Evolutionary conservation across 2,797 vertebrate genomes (phyloP).

Genomic region (Phataginus tetradactyla): DNA sequence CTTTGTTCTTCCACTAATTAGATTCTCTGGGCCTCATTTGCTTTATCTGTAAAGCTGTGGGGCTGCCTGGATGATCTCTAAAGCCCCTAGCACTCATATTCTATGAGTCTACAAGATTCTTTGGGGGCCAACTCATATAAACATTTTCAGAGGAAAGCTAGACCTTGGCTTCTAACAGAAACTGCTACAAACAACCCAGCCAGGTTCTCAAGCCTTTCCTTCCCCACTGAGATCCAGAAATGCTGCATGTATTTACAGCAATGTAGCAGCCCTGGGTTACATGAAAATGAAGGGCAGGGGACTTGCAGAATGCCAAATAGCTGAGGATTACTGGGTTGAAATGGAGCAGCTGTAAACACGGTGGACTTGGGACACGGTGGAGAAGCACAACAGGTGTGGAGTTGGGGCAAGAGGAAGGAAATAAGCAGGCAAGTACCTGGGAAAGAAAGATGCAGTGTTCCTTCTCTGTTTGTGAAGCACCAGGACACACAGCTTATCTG

Average conservation of each 20-base stretch:
- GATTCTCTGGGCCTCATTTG: not conserved
- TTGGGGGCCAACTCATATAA: not conserved
- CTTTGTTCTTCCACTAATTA: not conserved
- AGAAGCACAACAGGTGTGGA: not conserved
- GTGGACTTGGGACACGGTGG: not conserved
- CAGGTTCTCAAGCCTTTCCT: not conserved
- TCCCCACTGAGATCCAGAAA: not conserved
- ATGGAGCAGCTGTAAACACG: not conserved
- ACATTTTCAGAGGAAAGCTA: not conserved
- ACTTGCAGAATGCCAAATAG: not conserved
- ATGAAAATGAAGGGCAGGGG: accelerated
- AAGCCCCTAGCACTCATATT: no score
- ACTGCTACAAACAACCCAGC: not conserved
- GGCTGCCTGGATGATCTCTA: not conserved
- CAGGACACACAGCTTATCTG: not conserved
- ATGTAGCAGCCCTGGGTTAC: no score
- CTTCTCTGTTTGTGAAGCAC: not conserved
- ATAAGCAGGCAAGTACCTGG: not conserved
- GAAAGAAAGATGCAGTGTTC: not conserved
- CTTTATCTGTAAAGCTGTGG: not conserved
- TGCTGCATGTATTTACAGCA: not conserved
- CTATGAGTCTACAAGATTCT: not conserved
- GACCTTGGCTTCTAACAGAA: not conserved
- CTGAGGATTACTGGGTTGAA: not conserved
- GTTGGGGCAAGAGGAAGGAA: not conserved